These are phyloP conservation scores for Halisarca cf. caerulea DNA, from an alignment of 37 sponge, comb jelly and placozoan genomes.

Conservation along the genomic window DNA sequence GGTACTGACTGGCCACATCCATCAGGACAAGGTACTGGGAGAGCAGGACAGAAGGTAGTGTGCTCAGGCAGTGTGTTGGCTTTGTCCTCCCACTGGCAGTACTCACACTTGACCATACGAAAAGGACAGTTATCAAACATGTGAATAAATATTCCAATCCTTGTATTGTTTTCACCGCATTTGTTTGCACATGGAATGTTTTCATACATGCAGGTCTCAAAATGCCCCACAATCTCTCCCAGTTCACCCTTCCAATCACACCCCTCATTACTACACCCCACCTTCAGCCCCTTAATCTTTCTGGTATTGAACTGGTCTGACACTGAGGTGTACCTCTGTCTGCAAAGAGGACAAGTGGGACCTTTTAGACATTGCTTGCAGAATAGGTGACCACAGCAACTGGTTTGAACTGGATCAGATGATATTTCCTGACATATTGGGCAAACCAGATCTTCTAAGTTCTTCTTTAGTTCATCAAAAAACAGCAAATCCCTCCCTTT, in stretches of 20 bases:
- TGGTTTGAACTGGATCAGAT: constrained; percentile 2
- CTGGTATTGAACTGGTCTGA: constrained; percentile 7
- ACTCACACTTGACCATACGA: not conserved
- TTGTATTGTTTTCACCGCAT: not conserved
- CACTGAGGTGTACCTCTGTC: constrained; percentile 20
- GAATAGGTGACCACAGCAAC: constrained; percentile 23
- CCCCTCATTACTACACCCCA: not conserved
- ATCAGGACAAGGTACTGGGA: not conserved
- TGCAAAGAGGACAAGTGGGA: not conserved
- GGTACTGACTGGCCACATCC: not conserved
- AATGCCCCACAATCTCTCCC: not conserved
- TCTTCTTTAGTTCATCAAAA: constrained; percentile 16
- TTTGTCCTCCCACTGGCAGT: not conserved
- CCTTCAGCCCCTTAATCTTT: constrained; percentile 2
- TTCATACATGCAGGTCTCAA: not conserved
- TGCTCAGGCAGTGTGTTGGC: no score
- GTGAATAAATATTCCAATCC: not conserved
- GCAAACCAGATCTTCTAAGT: constrained; percentile 10
- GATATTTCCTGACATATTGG: constrained; percentile 14
- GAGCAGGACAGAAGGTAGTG: not conserved
- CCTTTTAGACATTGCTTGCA: not conserved
- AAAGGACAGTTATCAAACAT: not conserved
- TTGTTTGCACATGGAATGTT: not conserved
- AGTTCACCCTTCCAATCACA: constrained; percentile 24
- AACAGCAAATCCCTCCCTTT: not conserved